Conservation (phyloP, 2,888 invertebrate genomes). For the Andrena trimmerana region DNA sequence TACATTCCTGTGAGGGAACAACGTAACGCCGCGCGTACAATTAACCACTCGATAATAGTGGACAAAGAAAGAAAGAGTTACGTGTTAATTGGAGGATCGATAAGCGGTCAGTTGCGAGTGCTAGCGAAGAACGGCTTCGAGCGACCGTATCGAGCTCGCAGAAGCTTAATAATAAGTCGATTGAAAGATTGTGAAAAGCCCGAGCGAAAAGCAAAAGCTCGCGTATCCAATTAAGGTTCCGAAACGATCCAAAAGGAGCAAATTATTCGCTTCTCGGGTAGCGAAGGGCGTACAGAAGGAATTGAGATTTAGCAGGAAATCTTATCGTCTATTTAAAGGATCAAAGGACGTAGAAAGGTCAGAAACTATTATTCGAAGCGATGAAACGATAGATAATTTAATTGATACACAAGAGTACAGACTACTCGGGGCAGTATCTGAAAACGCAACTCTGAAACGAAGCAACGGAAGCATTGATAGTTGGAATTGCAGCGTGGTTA, state of each 20-base stretch:
- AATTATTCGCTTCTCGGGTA: not conserved
- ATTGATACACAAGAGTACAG: not conserved
- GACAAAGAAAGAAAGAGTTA: constrained; percentile 33
- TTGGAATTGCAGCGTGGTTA: not conserved
- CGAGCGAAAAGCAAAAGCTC: not conserved
- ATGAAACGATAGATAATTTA: too few species aligned
- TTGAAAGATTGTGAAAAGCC: constrained; percentile 52
- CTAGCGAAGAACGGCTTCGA: constrained; percentile 24
- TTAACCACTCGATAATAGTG: constrained; percentile 61
- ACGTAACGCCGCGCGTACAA: constrained; percentile 1
- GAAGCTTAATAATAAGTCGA: constrained; percentile 72
- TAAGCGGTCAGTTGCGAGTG: constrained; percentile 4
- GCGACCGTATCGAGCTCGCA: constrained; percentile 57
- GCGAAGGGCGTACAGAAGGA: not conserved
- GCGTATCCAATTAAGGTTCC: constrained; percentile 32
- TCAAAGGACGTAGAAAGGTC: not conserved
- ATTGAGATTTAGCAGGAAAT: constrained; percentile 7
- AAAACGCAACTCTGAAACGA: not conserved
- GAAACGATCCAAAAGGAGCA: constrained; percentile 13
- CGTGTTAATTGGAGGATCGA: constrained; percentile 37
- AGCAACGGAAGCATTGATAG: not conserved
- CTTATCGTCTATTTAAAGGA: constrained; percentile 14
- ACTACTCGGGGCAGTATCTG: not conserved
- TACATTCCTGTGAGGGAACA: constrained; percentile 2
- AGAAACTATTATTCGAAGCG: not conserved